Base-by-base conservation (phyloP, 53 echinoderm and acorn worm genomes). In the Zoroaster sp. region DNA sequence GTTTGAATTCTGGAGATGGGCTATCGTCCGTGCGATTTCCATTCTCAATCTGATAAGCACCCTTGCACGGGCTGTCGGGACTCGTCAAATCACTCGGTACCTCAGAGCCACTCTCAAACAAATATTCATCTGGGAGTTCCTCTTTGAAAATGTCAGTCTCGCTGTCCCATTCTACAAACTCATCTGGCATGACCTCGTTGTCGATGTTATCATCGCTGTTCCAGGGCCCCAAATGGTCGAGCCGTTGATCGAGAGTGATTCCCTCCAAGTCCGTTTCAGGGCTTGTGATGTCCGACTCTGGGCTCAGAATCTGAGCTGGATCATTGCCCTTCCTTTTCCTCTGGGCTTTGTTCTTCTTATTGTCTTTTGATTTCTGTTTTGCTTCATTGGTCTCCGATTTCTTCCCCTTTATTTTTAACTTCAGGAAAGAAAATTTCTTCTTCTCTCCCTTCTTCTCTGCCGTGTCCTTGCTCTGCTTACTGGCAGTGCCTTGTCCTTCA, bases 111-210 rank as follows among this genome's bases (percentile, higher is more conserved):
- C 93, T 97, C 49, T 97, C 95, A 53, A 93, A 78, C 74, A 95
- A 40, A 33, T 88, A 93, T 31, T 93, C 94, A 30, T 94, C 97
- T 0, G 97, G 97, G 70, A 97, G 83, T 49, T 95, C 95, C 53
- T 97, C 97, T 46, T 95, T 95, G 67, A 91, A 88, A 80, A 97
- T 95, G 74, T 97, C 97, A 32, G 82, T 92, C 44, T 95, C 95
- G 52, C 97, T 97, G 78, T 97, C 97, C 94, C 94, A 97, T 45
- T 95, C 95, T 11, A 92, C 90, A 81, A 95, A 95, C 81, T 97
- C 95, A 70, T 95, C 93, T 28, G 97, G 97, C 97, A 97, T 97
- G 20, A 88, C 90, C 82, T 97, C 97, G 21, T 97, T 97, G 68
- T 86, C 79, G 40, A 97, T 97, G 76, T 97, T 94, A 37, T 97